phyloP scores from a whole-genome alignment of 2,113 vertebrate genomes.

The Pyrgilauda ruficollis region DNA sequence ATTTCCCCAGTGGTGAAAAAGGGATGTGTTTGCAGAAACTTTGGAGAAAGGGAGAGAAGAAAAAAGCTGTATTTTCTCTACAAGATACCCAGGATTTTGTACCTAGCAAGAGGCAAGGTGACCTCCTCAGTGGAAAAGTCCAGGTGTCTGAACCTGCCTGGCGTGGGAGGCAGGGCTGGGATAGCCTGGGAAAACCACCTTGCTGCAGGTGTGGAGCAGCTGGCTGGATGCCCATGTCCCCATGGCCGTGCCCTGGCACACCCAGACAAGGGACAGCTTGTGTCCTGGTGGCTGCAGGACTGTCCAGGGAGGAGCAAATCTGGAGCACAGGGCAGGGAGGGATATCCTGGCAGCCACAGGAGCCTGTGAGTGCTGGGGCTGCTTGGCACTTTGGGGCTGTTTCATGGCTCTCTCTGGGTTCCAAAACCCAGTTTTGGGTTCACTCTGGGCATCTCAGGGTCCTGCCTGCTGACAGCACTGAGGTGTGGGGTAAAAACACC shows the following conservation, averaged over 20 bases:
- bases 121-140: background rate
- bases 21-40: background rate
- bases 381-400: background rate
- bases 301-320: background rate
- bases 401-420: background rate
- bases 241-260: accelerated
- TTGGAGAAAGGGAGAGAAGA: background rate
- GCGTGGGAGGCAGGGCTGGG: background rate
- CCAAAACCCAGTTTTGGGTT: background rate
- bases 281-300: background rate
- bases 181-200: background rate
- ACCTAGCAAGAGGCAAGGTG: background rate
- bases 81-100: background rate
- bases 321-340: background rate
- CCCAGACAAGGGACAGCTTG: background rate
- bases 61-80: accelerated
- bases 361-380: accelerated
- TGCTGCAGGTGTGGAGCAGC: background rate
- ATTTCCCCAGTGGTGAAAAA: background rate
- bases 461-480: background rate
- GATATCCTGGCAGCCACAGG: background rate
- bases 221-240: background rate
- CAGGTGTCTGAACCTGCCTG: too few species aligned
- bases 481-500: background rate
- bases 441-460: background rate